These are phyloP conservation scores for Drosophila gaucha DNA, from an alignment of 2,888 invertebrate species.

Conservation along the genomic window DNA sequence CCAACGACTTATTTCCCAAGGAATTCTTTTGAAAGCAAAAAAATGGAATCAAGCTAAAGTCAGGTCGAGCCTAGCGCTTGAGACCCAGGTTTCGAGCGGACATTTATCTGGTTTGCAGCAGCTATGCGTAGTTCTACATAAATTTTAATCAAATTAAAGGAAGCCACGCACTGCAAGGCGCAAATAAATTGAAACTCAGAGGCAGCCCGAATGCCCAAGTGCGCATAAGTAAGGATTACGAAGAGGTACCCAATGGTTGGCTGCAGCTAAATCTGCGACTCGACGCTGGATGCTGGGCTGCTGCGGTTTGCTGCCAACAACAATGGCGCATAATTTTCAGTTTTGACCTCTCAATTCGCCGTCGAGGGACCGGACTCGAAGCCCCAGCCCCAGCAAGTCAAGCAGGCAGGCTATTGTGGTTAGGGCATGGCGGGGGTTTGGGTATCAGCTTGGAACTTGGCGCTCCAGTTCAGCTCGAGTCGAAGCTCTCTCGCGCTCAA, in stretches of 20 bases:
- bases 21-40: constrained; percentile 7
- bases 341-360: constrained; percentile 82
- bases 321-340: constrained; percentile 77
- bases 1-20: constrained; percentile 16
- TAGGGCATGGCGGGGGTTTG: constrained; percentile 7
- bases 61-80: constrained; percentile 4
- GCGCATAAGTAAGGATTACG: constrained; percentile 78
- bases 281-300: constrained; percentile 6
- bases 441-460: constrained; percentile 20
- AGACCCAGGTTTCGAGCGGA: constrained; percentile 11
- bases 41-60: constrained; percentile 5
- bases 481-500: constrained; percentile 3
- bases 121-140: constrained; percentile 64
- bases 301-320: constrained; percentile 47
- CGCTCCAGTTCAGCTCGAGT: constrained; percentile 39
- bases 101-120: constrained; percentile 43
- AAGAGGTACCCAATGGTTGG: constrained; percentile 19
- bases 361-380: constrained; percentile 52
- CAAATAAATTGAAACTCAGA: constrained; percentile 64
- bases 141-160: constrained; percentile 82
- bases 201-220: constrained; percentile 31
- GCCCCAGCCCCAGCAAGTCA: constrained; percentile 26
- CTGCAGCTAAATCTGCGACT: constrained; percentile 26
- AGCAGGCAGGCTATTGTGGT: neutral
- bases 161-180: constrained; percentile 56